A percentile compares a stretch with the other conserved stretches of the same genome.
These are phyloP conservation scores for Allacma fusca DNA, from an alignment of 2,888 invertebrate genomes.

Conservation along the genomic window DNA sequence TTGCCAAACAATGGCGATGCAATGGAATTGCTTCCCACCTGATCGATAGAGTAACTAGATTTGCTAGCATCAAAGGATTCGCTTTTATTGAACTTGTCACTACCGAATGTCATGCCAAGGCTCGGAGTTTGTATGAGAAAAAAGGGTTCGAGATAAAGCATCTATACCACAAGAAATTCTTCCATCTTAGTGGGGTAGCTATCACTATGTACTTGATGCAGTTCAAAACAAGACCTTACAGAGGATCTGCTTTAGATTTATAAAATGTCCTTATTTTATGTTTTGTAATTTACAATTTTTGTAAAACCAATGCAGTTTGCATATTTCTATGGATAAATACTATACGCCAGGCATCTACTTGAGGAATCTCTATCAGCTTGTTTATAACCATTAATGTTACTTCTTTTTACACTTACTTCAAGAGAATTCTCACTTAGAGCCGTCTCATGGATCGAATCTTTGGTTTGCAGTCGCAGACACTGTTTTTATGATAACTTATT, in stretches of 20 bases:
- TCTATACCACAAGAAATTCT: slow-evolving; percentile 73
- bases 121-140: slow-evolving; percentile 68
- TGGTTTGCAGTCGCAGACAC: no score
- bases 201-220: slow-evolving; percentile 59
- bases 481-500: no score
- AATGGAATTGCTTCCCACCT: slow-evolving; percentile 70
- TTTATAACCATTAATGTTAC: no score
- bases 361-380: no score
- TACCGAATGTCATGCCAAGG: slow-evolving; percentile 73
- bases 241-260: slow-evolving; percentile 49
- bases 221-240: slow-evolving; percentile 55
- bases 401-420: no score
- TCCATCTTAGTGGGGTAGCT: slow-evolving; percentile 62
- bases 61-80: slow-evolving; percentile 69
- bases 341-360: no score
- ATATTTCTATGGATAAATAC: no score
- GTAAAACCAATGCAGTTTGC: no score
- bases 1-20: slow-evolving; percentile 69
- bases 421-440: no score
- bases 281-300: no score
- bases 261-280: no score
- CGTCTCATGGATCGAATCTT: no score
- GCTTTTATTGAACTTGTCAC: slow-evolving; percentile 70
- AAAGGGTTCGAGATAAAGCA: slow-evolving; percentile 71
- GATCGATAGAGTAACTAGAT: slow-evolving; percentile 69